Base-by-base conservation (phyloP, 2,888 invertebrate genomes). In the Vanessa cardui region DNA sequence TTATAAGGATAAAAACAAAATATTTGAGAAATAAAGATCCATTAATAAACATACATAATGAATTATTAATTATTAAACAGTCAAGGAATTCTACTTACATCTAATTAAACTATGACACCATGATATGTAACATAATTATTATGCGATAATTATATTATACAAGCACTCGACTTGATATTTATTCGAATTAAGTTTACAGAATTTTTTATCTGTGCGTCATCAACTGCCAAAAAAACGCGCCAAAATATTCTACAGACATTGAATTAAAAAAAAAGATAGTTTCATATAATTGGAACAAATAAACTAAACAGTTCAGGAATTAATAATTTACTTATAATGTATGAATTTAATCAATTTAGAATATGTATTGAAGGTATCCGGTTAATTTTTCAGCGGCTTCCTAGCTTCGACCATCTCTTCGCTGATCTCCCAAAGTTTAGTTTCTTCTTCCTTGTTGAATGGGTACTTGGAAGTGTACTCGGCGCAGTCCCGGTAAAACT, bases 401-500 rank as follows among this genome's bases (percentile, higher is more conserved):
- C 90, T 83, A 0, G 88, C 88, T 66, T 85, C 87, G 1, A 93
- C 75, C 73, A 96, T 78, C 72, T 94, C 92, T 71, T 94, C 94
- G 84, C 96, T 96, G 62, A 94, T 88, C 58, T 94, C 90, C 97
- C 97, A 98, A 20, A 98, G 89, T 73, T 94, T 94, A 26, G 83
- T 83, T 63, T 96, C 95, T 15, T 94, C 88, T 4, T 94, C 94
- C 64, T 94, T 93, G 68, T 95, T 94, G 76, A 96, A 94, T 26
- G 93, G 87, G 60, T 94, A 91, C 71, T 93, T 94, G 0, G 95
- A 94, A 61, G 88, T 88, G 81, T 94, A 96, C 64, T 94, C 93
- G 31, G 89, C 90, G 78, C 97, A 97, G 83, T 97, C 95, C 58
- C 96, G 94, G 84, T 97, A 98, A 79, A 97, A 94, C 73, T 93